Evolutionary conservation across 1,140 invertebrate genomes (phyloP).

Genomic region (Phymastichus coffea): DNA sequence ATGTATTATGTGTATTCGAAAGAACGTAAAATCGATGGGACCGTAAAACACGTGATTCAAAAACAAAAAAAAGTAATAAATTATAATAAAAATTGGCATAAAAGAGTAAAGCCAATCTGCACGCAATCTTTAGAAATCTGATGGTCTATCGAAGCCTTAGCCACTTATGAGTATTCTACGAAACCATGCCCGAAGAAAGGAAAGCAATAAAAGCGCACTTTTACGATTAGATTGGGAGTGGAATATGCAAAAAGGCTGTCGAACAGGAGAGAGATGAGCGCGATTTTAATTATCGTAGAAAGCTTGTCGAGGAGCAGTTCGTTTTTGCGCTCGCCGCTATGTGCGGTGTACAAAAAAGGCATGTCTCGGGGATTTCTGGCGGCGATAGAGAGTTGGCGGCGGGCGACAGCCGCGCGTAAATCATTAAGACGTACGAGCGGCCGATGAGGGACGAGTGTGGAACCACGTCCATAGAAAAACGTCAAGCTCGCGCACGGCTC

Average conservation of each 20-base stretch:
- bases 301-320: too few species aligned
- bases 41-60: too few species aligned
- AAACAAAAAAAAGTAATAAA: too few species aligned
- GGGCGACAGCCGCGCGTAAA: slow-evolving; percentile 1
- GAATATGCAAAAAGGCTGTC: too few species aligned
- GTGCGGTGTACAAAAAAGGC: too few species aligned
- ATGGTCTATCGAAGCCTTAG: too few species aligned
- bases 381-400: background rate
- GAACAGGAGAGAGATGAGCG: too few species aligned
- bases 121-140: slow-evolving; percentile 1
- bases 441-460: slow-evolving; percentile 8
- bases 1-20: too few species aligned
- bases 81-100: too few species aligned
- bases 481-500: background rate
- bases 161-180: slow-evolving; percentile 15
- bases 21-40: too few species aligned
- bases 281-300: too few species aligned
- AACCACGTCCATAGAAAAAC: slow-evolving; percentile 10
- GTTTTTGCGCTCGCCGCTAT: slow-evolving; percentile 17
- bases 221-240: background rate
- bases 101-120: too few species aligned
- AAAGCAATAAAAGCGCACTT: background rate
- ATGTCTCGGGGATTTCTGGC: slow-evolving; percentile 2
- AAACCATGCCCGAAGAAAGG: slow-evolving; percentile 5
- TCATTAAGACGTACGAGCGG: slow-evolving; percentile 19